These are phyloP conservation scores for Rhopalosiphum padi DNA, from an alignment of 1,140 invertebrate species.

Conservation along the genomic window DNA sequence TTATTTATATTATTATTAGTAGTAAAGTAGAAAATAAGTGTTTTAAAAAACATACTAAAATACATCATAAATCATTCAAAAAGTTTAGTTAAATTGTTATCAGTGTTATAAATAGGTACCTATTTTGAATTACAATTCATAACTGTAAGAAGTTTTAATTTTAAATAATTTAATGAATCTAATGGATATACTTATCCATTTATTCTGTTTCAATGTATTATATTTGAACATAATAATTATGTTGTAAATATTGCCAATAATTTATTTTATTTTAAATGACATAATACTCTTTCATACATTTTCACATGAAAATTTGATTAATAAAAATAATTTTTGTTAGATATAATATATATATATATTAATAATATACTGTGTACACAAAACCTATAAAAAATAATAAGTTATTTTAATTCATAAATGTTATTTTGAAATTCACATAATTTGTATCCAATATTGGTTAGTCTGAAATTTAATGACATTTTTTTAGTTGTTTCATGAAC, in stretches of 20 bases:
- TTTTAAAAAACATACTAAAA: too few relatives aligned
- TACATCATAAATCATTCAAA: not conserved
- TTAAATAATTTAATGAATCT: not conserved
- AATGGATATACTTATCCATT: not conserved
- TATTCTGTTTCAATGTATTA: not conserved
- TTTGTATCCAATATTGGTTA: too few relatives aligned
- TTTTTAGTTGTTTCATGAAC: too few relatives aligned
- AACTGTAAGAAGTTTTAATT: not conserved
- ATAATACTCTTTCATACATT: too few relatives aligned
- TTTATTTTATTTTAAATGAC: not conserved
- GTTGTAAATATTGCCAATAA: too few relatives aligned
- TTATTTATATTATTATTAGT: not conserved
- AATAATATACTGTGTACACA: too few relatives aligned
- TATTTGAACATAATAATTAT: not conserved
- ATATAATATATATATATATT: too few relatives aligned
- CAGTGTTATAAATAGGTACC: not conserved
- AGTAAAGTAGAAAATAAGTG: too few relatives aligned
- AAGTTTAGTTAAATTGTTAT: not conserved
- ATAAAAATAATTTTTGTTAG: not conserved
- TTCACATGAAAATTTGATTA: not conserved
- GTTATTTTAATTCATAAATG: too few relatives aligned
- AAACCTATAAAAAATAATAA: too few relatives aligned
- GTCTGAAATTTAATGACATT: too few relatives aligned
- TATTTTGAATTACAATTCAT: not conserved
- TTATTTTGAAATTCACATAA: not conserved